Evolutionary conservation across 53 echinoderm and acorn worm species (phyloP).

Genomic region (Luidia sarsii): DNA sequence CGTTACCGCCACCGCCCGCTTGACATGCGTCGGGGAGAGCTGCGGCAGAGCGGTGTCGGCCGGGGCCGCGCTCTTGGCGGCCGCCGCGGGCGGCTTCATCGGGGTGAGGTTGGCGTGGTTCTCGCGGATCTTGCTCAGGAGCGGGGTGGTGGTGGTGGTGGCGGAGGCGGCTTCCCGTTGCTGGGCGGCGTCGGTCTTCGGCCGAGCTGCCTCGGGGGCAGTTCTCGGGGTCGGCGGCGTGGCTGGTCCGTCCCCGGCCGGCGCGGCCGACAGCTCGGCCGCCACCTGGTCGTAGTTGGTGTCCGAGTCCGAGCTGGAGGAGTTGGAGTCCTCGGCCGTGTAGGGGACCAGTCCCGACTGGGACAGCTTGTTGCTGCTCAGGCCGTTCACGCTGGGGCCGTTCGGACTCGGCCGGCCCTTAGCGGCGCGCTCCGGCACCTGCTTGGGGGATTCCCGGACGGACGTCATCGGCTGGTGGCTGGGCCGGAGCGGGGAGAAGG

Average conservation of each 20-base stretch:
- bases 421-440: slow-evolving; percentile 38
- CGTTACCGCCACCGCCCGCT: no score
- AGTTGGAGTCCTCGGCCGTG: slow-evolving; percentile 73
- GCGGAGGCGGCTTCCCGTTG: not conserved
- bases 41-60: no score
- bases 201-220: no score
- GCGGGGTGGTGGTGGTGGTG: no score
- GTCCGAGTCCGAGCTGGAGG: slow-evolving; percentile 81
- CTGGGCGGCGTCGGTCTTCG: not conserved
- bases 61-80: slow-evolving; percentile 1
- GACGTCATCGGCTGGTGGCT: slow-evolving; percentile 10
- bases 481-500: slow-evolving; percentile 9
- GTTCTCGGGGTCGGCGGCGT: not conserved
- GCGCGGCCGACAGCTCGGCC: slow-evolving; percentile 60
- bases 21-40: slow-evolving; percentile 29
- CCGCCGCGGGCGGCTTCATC: slow-evolving; percentile 44
- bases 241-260: slow-evolving; percentile 30
- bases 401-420: slow-evolving; percentile 29
- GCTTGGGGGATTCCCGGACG: slow-evolving; percentile 4
- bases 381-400: slow-evolving; percentile 31
- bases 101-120: not conserved
- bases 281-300: slow-evolving; percentile 81
- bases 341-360: slow-evolving; percentile 75
- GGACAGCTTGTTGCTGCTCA: not conserved
- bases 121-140: slow-evolving; percentile 15